A percentile compares a stretch with the other conserved stretches of the same genome.
These are phyloP conservation scores for Eristalis pertinax DNA, from an alignment of 2,888 invertebrate genomes.

Conservation along the genomic window DNA sequence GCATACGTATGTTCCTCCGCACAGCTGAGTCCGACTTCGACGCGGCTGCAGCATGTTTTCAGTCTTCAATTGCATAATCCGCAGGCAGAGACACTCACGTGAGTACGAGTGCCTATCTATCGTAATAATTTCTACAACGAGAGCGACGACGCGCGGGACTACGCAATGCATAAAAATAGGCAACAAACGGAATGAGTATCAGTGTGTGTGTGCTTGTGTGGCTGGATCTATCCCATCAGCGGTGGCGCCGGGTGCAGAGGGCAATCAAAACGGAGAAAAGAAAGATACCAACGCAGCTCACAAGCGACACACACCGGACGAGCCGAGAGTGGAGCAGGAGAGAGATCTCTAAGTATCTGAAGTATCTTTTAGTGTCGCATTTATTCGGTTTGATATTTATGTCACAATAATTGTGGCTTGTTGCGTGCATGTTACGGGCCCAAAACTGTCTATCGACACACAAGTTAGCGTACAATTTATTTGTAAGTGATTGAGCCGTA, in stretches of 20 bases:
- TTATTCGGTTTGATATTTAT: constrained; percentile 69
- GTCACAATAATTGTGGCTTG: constrained; percentile 70
- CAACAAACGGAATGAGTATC: constrained; percentile 48
- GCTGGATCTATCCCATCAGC: background rate
- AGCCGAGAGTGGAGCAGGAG: background rate
- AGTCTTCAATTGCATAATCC: constrained; percentile 61
- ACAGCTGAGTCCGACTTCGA: background rate
- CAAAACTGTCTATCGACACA: constrained; percentile 53
- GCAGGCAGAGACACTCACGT: constrained; percentile 36
- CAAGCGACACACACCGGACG: too few species aligned
- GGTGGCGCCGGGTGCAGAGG: background rate
- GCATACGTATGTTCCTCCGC: constrained; percentile 33
- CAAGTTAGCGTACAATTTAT: constrained; percentile 37
- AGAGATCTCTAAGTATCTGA: constrained; percentile 51
- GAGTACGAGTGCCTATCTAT: background rate
- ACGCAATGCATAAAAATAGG: constrained; percentile 71
- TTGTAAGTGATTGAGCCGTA: constrained; percentile 3
- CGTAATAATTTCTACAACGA: constrained; percentile 44
- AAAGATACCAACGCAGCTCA: constrained; percentile 67
- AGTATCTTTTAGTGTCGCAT: constrained; percentile 70
- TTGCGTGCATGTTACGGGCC: constrained; percentile 59
- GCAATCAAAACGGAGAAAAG: constrained; percentile 7
- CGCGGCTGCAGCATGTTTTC: constrained; percentile 33
- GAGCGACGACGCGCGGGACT: constrained; percentile 51
- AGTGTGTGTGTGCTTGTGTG: constrained; percentile 6